phyloP scores from a whole-genome alignment of 2,113 vertebrate species.

The Tyrannus savana region DNA sequence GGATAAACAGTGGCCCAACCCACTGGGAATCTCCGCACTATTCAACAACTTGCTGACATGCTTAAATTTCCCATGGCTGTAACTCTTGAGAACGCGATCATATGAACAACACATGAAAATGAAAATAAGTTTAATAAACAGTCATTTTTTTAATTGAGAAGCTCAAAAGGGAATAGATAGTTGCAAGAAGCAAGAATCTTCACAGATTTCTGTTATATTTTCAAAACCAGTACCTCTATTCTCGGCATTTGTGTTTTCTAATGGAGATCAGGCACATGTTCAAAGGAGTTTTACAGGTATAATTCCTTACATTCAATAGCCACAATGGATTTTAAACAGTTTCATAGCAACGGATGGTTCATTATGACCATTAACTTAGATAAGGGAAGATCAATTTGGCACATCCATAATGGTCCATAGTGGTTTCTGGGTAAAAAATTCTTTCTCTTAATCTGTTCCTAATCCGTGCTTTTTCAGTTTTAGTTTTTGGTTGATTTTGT shows the following conservation, averaged over 20 bases:
- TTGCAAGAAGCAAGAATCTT: not conserved
- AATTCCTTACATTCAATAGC: constrained; percentile 42
- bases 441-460: not conserved
- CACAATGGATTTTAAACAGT: constrained; percentile 56
- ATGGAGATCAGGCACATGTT: not conserved
- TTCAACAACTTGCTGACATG: not conserved
- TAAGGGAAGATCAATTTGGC: constrained; percentile 28
- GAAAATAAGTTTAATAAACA: not conserved
- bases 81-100: not conserved
- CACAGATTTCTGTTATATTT: not conserved
- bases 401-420: not conserved
- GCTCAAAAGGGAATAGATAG: not conserved
- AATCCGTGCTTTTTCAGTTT: not conserved
- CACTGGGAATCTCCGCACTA: not conserved
- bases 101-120: not conserved
- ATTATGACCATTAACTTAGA: constrained; percentile 34
- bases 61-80: not conserved
- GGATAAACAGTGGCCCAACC: not conserved
- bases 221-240: not conserved
- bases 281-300: constrained; percentile 33
- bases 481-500: not conserved
- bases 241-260: not conserved
- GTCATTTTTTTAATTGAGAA: not conserved
- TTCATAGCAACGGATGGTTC: constrained; percentile 48
- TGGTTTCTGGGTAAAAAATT: not conserved